phyloP scores from a whole-genome alignment of 1,140 invertebrate genomes.

The Nephotettix cincticeps region DNA sequence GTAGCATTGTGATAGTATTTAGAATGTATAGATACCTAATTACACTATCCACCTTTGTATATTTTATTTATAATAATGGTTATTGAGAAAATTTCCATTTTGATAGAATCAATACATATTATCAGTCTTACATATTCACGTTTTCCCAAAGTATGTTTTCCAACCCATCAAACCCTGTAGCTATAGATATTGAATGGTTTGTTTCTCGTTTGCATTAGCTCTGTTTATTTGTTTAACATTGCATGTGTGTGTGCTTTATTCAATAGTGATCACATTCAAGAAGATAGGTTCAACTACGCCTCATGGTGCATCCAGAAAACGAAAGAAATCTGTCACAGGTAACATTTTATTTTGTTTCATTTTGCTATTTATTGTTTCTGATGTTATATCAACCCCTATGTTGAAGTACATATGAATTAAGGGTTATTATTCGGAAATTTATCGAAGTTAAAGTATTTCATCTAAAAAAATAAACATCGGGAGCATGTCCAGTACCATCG shows the following conservation, averaged over 20 bases:
- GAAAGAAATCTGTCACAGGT: constrained; percentile 74
- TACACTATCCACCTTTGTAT: no score
- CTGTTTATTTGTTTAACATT: constrained; percentile 39
- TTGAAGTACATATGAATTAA: no score
- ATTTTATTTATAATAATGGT: no score
- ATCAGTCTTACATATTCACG: no score
- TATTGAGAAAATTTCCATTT: no score
- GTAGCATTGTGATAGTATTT: no score
- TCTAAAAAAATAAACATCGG: no score
- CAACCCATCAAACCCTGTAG: neutral
- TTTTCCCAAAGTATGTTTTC: neutral
- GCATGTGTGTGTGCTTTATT: constrained; percentile 36
- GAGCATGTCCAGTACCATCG: no score
- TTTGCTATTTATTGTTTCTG: constrained; percentile 43
- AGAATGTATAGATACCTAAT: no score
- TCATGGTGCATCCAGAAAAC: constrained; percentile 61
- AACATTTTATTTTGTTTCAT: constrained; percentile 34
- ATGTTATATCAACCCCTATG: no score
- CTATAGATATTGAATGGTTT: constrained; percentile 34
- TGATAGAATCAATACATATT: no score
- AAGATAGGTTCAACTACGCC: constrained; percentile 46
- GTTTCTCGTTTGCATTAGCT: constrained; percentile 36
- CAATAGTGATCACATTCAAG: constrained; percentile 54
- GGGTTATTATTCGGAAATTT: no score
- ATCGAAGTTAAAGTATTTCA: neutral